A percentile compares a stretch with the other conserved stretches of the same genome.
Conservation (phyloP, 2,888 invertebrate genomes). For the Leptinotarsa rubiginosa region DNA sequence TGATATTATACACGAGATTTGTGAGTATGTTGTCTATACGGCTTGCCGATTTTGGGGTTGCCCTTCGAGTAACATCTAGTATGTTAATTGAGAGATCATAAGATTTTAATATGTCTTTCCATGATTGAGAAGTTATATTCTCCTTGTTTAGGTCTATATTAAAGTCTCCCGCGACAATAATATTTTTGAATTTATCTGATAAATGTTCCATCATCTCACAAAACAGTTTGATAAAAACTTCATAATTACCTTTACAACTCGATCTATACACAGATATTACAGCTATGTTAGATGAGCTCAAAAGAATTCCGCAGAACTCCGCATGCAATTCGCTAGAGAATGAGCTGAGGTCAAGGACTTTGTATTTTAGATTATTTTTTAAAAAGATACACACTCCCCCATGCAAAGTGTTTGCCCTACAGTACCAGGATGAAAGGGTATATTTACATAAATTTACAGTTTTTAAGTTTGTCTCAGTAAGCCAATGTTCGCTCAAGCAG, state of each 20-base stretch:
- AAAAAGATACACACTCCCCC: too few relatives aligned
- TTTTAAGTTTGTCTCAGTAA: too few relatives aligned
- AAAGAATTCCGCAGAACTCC: background rate
- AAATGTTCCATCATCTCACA: background rate
- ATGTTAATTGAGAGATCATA: slow-evolving; percentile 1
- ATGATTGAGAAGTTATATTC: background rate
- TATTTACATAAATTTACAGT: too few relatives aligned
- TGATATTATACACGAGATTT: background rate
- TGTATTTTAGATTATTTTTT: background rate
- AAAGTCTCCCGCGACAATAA: too few relatives aligned
- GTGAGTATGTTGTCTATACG: background rate
- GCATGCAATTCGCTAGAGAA: background rate
- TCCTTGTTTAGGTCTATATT: background rate
- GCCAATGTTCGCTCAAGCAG: too few relatives aligned
- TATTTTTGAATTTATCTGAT: background rate
- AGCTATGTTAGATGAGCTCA: background rate
- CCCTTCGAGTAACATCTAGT: background rate
- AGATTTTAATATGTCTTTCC: background rate
- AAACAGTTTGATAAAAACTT: background rate
- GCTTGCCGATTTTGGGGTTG: background rate
- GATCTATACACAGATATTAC: background rate
- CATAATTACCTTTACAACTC: background rate
- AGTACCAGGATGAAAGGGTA: too few relatives aligned
- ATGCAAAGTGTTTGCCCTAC: too few relatives aligned
- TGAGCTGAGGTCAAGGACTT: background rate